Base-by-base conservation (phyloP, 2,888 invertebrate species). In the Drosophila anceps region DNA sequence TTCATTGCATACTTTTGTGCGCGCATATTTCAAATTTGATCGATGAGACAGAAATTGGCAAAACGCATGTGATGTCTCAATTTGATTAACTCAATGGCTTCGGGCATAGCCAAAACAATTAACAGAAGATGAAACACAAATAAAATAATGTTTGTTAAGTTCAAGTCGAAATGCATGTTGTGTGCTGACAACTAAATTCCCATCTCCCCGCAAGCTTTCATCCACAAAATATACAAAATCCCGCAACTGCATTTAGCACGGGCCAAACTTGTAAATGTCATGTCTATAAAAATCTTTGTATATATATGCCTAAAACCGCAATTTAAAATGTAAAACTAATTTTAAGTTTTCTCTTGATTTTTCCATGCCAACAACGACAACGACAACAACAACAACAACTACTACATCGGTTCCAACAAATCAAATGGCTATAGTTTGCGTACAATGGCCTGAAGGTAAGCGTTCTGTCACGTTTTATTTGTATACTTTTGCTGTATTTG, bases 381-480 rank as follows among this genome's bases (percentile, higher is more conserved):
- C 62, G 18, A 69, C 20, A 44, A 43, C 46, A 18, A 59, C 41
- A 39, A 44, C 54, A 3, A 39, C 48, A 44, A 69, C 20, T 50
- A 63, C 48, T 41, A 46, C 39, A 55, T 48, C 24, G 50, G 66
- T 55, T 70, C 71, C 48, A 58, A 73, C 69, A 72, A 87, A 87
- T 87, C 79, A 48, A 55, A 27, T 44, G 50, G n/a, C 57, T 70
- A 63, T 96, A 96, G 97, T 97, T 94, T 97, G 97, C 94, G 96
- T 97, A 93, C 97, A 97, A 94, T 97, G 97, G 97, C 97, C 97
- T 88, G 97, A 97, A 95, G 96, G 96, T 96, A 95, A 95, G 84
- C 73, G 95, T 94, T 82, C 84, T 75, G 73, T 79, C 71, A 70
- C 67, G 71, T 70, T 64, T 58, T 54, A 54, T 59, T 57, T 68